Evolutionary conservation across 2,797 vertebrate species (phyloP).

Genomic region (Rhinophrynus dorsalis): DNA sequence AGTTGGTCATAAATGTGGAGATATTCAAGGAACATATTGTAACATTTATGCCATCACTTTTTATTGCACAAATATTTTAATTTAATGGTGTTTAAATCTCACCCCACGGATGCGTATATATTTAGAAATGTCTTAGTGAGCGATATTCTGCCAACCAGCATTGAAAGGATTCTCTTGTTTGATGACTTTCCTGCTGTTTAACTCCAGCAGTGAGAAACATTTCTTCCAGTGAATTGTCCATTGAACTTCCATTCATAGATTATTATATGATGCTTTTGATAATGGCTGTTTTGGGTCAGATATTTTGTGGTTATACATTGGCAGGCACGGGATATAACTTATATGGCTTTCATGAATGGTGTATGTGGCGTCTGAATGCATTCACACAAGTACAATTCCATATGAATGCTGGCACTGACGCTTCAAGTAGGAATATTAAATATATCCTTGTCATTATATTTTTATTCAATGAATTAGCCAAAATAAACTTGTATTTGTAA

Average conservation of each 20-base stretch:
- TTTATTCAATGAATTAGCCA: no score
- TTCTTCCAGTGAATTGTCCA: conserved; percentile 36
- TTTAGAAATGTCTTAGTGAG: conserved; percentile 57
- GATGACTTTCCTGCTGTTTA: conserved; percentile 52
- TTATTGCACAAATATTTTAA: conserved; percentile 73
- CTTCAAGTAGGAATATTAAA: no score
- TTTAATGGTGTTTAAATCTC: conserved; percentile 72
- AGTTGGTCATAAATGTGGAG: conserved; percentile 73
- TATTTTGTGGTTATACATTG: conserved; percentile 18
- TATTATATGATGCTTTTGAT: conserved; percentile 29
- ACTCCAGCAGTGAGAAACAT: conserved; percentile 48
- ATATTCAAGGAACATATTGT: conserved; percentile 74
- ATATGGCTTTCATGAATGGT: conserved; percentile 1
- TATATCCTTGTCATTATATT: no score
- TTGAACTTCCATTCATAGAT: conserved; percentile 14
- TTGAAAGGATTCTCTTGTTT: conserved; percentile 61
- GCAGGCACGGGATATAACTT: conserved; percentile 4
- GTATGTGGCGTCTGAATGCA: no score
- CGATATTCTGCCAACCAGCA: conserved; percentile 58
- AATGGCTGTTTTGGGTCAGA: conserved; percentile 32
- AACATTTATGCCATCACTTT: conserved; percentile 78
- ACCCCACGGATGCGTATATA: conserved; percentile 62
- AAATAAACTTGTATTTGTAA: no score
- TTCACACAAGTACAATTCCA: no score
- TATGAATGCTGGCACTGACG: no score